Percentiles rank a stretch among this genome's conserved stretches.
phyloP scores from a whole-genome alignment of 2,888 invertebrate species.

The Galerucella pusilla region DNA sequence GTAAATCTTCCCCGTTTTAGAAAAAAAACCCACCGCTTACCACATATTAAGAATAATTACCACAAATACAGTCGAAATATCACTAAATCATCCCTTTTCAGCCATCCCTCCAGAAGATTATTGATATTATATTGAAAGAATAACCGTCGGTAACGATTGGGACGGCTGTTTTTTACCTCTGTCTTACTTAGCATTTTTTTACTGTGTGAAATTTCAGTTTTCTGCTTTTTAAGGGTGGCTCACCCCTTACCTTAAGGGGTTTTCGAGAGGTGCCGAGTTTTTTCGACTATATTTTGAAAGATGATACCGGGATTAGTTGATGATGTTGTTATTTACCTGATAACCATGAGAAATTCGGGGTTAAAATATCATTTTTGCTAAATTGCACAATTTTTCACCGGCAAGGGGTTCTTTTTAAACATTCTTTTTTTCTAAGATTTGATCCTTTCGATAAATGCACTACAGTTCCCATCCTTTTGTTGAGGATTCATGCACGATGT shows the following conservation, averaged over 20 bases:
- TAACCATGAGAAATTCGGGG: slow-evolving; percentile 58
- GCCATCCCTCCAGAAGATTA: slow-evolving; percentile 32
- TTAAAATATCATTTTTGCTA: slow-evolving; percentile 53
- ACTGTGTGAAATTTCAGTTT: slow-evolving; percentile 63
- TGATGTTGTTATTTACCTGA: slow-evolving; percentile 56
- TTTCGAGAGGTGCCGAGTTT: slow-evolving; percentile 49
- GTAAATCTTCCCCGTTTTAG: slow-evolving; percentile 39
- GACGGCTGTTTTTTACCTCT: slow-evolving; percentile 41
- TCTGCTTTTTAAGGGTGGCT: slow-evolving; percentile 56
- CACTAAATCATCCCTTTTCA: slow-evolving; percentile 53
- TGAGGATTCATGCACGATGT: slow-evolving; percentile 45
- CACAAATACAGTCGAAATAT: slow-evolving; percentile 59
- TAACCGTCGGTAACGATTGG: slow-evolving; percentile 11
- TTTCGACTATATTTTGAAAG: slow-evolving; percentile 58
- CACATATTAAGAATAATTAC: slow-evolving; percentile 63
- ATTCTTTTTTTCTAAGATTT: slow-evolving; percentile 35
- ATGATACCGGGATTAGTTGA: slow-evolving; percentile 63
- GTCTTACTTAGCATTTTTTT: slow-evolving; percentile 51
- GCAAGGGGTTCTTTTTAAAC: slow-evolving; percentile 15
- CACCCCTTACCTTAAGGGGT: slow-evolving; percentile 56
- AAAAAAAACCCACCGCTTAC: slow-evolving; percentile 52
- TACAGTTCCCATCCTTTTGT: slow-evolving; percentile 45
- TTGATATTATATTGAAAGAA: background rate
- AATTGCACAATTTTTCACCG: slow-evolving; percentile 56
- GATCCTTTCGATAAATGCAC: slow-evolving; percentile 44